Evolutionary conservation across 2,888 invertebrate genomes (phyloP).

Genomic region (Lasioglossum vierecki): DNA sequence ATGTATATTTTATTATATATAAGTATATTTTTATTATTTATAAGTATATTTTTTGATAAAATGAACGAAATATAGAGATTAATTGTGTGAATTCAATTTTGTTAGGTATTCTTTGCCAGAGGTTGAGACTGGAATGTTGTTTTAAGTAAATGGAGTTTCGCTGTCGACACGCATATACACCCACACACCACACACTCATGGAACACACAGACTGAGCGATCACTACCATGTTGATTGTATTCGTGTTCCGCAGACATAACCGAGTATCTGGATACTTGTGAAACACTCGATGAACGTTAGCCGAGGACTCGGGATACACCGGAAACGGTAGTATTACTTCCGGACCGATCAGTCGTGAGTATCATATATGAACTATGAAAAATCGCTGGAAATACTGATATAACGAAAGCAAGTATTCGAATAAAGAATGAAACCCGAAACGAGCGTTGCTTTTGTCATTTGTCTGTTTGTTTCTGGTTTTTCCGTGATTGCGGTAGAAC

Average conservation of each 20-base stretch:
- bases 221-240: constrained; percentile 50
- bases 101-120: background rate
- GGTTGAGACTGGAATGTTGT: background rate
- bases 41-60: background rate
- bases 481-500: constrained; percentile 16
- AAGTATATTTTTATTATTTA: too few species aligned
- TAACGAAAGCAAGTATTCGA: constrained; percentile 4
- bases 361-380: constrained; percentile 13
- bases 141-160: constrained; percentile 6
- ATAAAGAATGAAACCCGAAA: constrained; percentile 16
- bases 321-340: constrained; percentile 32
- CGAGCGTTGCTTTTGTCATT: background rate
- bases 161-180: background rate
- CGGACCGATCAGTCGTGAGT: constrained; percentile 37
- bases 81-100: background rate
- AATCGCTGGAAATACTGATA: background rate
- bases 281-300: constrained; percentile 56
- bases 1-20: too few species aligned
- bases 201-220: constrained; percentile 20
- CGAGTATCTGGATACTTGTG: constrained; percentile 55
- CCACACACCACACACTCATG: background rate
- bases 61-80: background rate
- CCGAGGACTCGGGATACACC: constrained; percentile 52
- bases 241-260: constrained; percentile 55
- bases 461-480: background rate